Evolutionary conservation across 53 echinoderm and acorn worm genomes (phyloP).

Genomic region (Paelopatides confundens): DNA sequence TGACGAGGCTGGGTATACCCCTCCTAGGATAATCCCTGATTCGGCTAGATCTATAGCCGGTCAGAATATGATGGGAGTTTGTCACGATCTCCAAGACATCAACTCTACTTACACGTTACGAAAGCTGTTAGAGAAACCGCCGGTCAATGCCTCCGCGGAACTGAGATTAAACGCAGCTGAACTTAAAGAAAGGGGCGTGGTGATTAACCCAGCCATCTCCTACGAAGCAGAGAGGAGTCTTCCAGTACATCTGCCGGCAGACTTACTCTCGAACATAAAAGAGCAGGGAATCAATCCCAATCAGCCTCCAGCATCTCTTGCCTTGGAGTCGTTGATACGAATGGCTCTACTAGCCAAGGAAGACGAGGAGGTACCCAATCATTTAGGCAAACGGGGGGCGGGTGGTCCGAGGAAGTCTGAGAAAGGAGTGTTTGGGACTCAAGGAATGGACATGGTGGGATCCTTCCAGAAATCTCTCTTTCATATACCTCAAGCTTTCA

Average conservation of each 20-base stretch:
- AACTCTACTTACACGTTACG: conserved; percentile 2
- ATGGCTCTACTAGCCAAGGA: conserved; percentile 20
- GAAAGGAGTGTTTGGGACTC: background rate
- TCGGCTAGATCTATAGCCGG: background rate
- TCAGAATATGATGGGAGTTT: background rate
- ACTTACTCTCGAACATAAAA: background rate
- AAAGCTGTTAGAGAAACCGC: conserved; percentile 8
- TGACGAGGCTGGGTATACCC: background rate
- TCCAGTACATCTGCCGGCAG: background rate
- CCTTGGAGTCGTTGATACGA: conserved; percentile 19
- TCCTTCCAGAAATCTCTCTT: conserved; percentile 19
- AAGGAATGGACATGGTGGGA: background rate
- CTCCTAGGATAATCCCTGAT: conserved; percentile 39
- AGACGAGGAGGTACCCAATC: background rate
- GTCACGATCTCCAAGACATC: background rate
- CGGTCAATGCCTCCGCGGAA: conserved; percentile 17
- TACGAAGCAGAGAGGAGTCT: background rate
- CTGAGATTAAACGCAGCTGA: conserved; percentile 33
- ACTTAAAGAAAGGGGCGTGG: conserved; percentile 34
- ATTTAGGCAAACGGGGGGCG: background rate
- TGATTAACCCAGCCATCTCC: conserved; percentile 37
- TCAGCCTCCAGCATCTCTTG: background rate
- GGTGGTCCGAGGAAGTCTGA: background rate
- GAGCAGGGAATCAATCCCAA: background rate
- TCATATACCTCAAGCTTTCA: conserved; percentile 26